Evolutionary conservation across 1,140 invertebrate species (phyloP), one percentile per base, ranked within the genome.

Genomic region (Ips typographus): DNA sequence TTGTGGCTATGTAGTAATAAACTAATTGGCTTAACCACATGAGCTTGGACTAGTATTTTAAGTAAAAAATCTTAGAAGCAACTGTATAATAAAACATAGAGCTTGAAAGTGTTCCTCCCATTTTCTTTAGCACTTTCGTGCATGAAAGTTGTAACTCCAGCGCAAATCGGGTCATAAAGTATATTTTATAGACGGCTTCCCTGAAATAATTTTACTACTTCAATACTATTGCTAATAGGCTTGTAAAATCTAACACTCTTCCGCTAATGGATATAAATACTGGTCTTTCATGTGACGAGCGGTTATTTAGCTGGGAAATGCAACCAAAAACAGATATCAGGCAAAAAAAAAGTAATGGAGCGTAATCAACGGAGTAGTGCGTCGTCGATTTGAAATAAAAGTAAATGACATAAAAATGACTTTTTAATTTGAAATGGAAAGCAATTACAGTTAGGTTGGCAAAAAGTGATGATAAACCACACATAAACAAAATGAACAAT

Each of bases 151-250:
- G 66, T 60, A 68, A 60, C 40, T 65, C 43, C 52, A 56, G 40
- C 36, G 42, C 55, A 51, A 68, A 68, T 68, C 66, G 66, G 66
- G 39, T 68, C 66, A 68, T 68, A 69, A 69, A 69, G 38, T 41
- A 69, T 63, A 60, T 69, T 69, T 69, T 69, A 69, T 69, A 61
- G 49, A 41, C 42, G 40, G 60, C 56, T 63, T 69, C 67, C 53
- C 38, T 69, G 67, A 69, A 69, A 63, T 69, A 53, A 63, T 63
- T 62, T 69, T 69, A 69, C 47, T 69, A 69, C 67, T 69, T 55
- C 36, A 41, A 22, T 55, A 63, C 42, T 38, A 63, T 63, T 57
- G 40, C 58, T 69, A 69, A 69, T 69, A 61, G 60, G 47, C 22
- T 44, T 43, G 67, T 69, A 63, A 56, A 69, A 62, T 61, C 51